Base-by-base conservation (phyloP, 1,140 invertebrate species). In the Lepidurus packardi region DNA sequence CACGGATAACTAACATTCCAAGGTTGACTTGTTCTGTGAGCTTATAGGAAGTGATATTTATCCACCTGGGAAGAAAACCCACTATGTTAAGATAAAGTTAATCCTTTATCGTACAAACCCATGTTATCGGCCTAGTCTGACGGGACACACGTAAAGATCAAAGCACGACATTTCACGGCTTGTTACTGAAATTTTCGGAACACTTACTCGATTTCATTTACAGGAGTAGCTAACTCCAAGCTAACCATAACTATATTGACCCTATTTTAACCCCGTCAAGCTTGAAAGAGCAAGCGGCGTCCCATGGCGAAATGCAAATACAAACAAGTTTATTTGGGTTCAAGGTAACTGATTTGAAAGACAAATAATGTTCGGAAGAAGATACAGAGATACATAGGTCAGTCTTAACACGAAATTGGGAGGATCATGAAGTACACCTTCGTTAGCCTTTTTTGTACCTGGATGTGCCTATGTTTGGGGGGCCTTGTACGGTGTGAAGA, bases 401-500 rank as follows among this genome's bases (percentile, higher is more conserved):
- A 65, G 53, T 65, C 53, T 65, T 65, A 21, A 21, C 53, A 13
- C 1, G 53, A 21, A 13, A 13, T 13, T 8, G 53, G 7, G 13
- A 21, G 16, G 21, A 65, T 21, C 16, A 65, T 65, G 53, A 65
- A 65, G 53, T 65, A 13, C 4, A n/a, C 16, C 21, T 65, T 65
- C 16, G 16, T 13, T 13, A 65, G 16, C 53, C 53, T 65, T 65
- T 65, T 65, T 65, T 21, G 53, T n/a, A 21, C 8, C n/a, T 65
- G 53, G 53, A 7, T 7, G 16, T 65, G 53, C 21, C 16, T 21
- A n/a, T 65, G 53, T 65, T 65, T 16, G 53, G 21, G 2, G 16
- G 53, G 13, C 53, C 53, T 65, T 65, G 53, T 65, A 65, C 16
- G 53, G 10, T 65, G 53, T 65, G 53, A 65, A 65, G 53, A 65